Base-by-base conservation (phyloP, 2,888 invertebrate genomes). In the Lasioglossum morio region DNA sequence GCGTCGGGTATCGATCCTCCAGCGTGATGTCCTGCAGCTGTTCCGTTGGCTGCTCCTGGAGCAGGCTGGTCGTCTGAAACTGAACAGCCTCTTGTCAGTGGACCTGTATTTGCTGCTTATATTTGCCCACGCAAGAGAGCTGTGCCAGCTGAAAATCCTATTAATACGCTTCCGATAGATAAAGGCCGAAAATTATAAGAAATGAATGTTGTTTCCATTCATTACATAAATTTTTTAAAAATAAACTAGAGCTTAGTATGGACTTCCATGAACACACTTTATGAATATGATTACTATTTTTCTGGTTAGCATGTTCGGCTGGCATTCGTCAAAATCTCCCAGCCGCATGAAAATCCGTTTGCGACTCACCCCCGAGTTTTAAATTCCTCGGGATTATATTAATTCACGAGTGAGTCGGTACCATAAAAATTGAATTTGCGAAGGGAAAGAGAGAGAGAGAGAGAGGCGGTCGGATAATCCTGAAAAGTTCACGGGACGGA, bases 1-100 rank as follows among this genome's bases (percentile, higher is more conserved):
- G 95, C 34, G 95, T 94, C 12, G 95, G 94, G 77, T 95, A 95
- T 84, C 95, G 95, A 87, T 96, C 96, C 85, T 96, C 96, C 27
- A 96, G 91, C 5, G 95, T 94, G 23, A 96, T 95, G 78, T 96
- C 96, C 84, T 95, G 95, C 63, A 96, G 91, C 69, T 94, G 94
- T 46, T 95, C 95, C 5, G 93, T 92, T 2, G 95, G 87, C 90
- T 95, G 95, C 30, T 95, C 95, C 85, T 95, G 95, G 14, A 95
- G 92, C 5, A 95, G 91, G 79, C 94, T 92, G 12, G 95, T 91
- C 75, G 95, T 92, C 93, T 95, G 95, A 87, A 95, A 95, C 95
- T 95, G 86, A 75, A 70, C 4, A 23, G 16, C 1, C 8, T 4
- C 16, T 53, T 72, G 53, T 57, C 53, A 43, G 19, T 10, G 70